Conservation (phyloP, 2,113 vertebrate genomes). For the Halichoeres trimaculatus region DNA sequence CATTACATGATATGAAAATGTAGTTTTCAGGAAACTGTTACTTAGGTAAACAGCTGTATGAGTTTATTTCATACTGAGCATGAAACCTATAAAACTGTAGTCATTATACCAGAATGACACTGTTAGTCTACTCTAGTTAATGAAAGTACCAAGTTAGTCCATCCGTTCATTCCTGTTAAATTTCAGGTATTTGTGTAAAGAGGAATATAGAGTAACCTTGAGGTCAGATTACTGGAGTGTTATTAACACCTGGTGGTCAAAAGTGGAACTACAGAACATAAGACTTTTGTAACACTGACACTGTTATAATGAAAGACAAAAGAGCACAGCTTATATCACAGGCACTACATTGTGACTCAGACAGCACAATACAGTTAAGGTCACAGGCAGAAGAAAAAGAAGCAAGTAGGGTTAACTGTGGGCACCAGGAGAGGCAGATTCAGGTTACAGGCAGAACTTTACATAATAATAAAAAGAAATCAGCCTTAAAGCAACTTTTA, state of each 20-base stretch:
- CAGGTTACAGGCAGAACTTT: no score
- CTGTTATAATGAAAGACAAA: not conserved
- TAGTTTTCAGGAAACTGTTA: not conserved
- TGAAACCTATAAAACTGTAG: not conserved
- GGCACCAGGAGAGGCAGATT: not conserved
- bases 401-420: no score
- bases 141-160: not conserved
- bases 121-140: not conserved
- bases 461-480: no score
- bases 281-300: not conserved
- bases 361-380: not conserved
- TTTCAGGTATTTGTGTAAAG: not conserved
- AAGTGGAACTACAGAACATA: not conserved
- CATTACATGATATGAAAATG: not conserved
- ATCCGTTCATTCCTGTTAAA: not conserved
- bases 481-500: no score
- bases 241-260: not conserved
- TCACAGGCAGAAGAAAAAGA: not conserved
- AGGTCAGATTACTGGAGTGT: not conserved
- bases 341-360: not conserved
- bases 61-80: not conserved
- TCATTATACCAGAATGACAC: not conserved
- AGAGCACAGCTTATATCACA: not conserved
- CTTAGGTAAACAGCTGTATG: constrained; percentile 2
- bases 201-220: not conserved